Evolutionary conservation across 2,888 invertebrate genomes (phyloP), one percentile per base, ranked within the genome.

Genomic region (Merodon equestris): DNA sequence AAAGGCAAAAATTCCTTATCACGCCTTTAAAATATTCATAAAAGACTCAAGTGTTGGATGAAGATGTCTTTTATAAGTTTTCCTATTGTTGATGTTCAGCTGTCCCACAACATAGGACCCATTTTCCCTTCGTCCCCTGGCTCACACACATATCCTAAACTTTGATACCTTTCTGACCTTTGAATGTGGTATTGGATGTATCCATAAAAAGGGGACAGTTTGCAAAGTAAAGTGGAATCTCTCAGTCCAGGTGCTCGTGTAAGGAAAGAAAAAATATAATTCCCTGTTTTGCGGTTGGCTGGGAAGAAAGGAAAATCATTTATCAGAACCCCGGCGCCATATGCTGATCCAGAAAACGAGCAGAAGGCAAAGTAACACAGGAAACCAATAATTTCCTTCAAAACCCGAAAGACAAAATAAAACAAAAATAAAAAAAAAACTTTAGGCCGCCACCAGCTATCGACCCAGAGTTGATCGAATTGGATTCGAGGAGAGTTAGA

Each of bases 1-100:
- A 71, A 54, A 48, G 54, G 36, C 54, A 67, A 61, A 72, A 77
- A 77, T 77, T 72, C 67, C 72, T 68, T 77, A 77, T 77, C 72
- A 77, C 58, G 53, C 67, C 72, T 67, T 56, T 77, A 58, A 77
- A 72, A 72, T 77, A 77, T 77, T 77, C 77, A 77, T 77, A 77
- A 77, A 67, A 63, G 61, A 77, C 77, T 72, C 63, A 68, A 67
- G 67, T 63, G 57, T 45, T 61, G 72, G 67, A 77, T 77, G 72
- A 77, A 77, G 72, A 72, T 67, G 27, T 27, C 57, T 77, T 77
- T 72, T 72, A 63, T 58, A 68, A 77, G 72, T 72, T 57, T 58
- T 42, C 36, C 51, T 36, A 63, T 77, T 77, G 57, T 72, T 72
- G 51, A 15, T 38, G 42, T 14, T 64, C n/a, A 18, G 13, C 36